Percentiles rank a stretch among this genome's conserved stretches.
These are phyloP conservation scores for Microtus oregoni DNA, from an alignment of 2,113 vertebrate species.

Conservation along the genomic window DNA sequence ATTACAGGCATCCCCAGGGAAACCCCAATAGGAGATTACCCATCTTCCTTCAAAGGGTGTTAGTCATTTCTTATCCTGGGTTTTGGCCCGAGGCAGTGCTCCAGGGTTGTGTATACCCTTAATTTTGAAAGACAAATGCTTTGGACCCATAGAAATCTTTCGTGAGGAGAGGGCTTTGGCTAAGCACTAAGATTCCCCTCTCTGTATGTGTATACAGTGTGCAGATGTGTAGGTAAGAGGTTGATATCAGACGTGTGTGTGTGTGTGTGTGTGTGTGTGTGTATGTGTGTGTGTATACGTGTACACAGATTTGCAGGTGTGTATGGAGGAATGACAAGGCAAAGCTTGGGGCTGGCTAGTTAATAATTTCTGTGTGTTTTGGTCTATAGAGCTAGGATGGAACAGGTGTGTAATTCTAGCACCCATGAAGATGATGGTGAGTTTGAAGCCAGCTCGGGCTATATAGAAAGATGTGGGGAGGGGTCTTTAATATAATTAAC, in stretches of 20 bases:
- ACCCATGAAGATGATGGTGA: neutral
- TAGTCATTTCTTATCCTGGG: neutral
- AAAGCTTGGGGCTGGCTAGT: neutral
- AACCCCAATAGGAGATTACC: conserved; percentile 1
- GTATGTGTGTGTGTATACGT: neutral
- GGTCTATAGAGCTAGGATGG: neutral
- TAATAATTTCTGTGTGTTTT: neutral
- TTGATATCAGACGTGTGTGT: neutral
- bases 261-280: neutral
- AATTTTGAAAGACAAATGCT: conserved; percentile 9
- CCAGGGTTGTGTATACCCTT: neutral
- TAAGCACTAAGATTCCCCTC: neutral
- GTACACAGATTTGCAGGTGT: no score
- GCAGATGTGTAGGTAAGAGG: neutral
- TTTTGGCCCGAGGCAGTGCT: neutral
- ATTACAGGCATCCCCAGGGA: conserved; percentile 27
- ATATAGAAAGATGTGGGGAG: neutral
- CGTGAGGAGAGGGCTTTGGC: neutral
- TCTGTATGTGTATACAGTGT: neutral
- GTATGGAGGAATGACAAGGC: neutral
- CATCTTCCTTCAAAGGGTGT: neutral
- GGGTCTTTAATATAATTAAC: neutral
- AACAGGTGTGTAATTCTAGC: neutral
- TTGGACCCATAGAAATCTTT: neutral
- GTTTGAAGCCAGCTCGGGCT: neutral